phyloP scores from a whole-genome alignment of 2,888 invertebrate genomes.

The Agonum fuliginosum region DNA sequence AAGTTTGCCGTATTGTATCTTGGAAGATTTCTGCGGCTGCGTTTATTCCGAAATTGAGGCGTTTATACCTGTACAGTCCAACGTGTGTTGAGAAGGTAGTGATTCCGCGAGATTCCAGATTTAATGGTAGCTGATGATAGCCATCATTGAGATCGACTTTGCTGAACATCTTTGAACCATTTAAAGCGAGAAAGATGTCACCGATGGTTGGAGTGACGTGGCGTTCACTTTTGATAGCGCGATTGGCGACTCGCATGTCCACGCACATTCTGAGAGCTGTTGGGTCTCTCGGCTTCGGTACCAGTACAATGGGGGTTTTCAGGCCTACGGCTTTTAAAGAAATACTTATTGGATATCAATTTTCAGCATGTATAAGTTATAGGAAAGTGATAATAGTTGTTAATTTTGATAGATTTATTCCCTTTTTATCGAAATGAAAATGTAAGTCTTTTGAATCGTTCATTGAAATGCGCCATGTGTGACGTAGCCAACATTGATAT shows the following conservation, averaged over 20 bases:
- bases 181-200: slow-evolving; percentile 61
- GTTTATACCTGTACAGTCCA: slow-evolving; percentile 69
- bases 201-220: slow-evolving; percentile 63
- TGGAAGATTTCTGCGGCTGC: slow-evolving; percentile 72
- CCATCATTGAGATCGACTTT: slow-evolving; percentile 68
- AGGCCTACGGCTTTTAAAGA: too few relatives aligned
- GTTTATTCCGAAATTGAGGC: slow-evolving; percentile 68
- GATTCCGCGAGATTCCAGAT: slow-evolving; percentile 66
- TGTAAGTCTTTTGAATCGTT: too few relatives aligned
- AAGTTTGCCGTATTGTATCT: slow-evolving; percentile 67
- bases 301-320: too few relatives aligned
- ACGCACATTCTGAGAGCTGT: slow-evolving; percentile 60
- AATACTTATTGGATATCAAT: too few relatives aligned
- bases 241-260: slow-evolving; percentile 59
- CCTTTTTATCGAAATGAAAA: too few relatives aligned
- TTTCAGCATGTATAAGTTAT: too few relatives aligned
- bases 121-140: slow-evolving; percentile 69
- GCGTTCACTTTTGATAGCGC: slow-evolving; percentile 61
- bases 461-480: too few relatives aligned
- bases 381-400: too few relatives aligned
- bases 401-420: too few relatives aligned
- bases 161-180: slow-evolving; percentile 62
- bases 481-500: too few relatives aligned
- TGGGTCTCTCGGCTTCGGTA: too few relatives aligned
- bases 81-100: slow-evolving; percentile 69